phyloP scores from a whole-genome alignment of 2,888 invertebrate species.

The Halictus quadricinctus region DNA sequence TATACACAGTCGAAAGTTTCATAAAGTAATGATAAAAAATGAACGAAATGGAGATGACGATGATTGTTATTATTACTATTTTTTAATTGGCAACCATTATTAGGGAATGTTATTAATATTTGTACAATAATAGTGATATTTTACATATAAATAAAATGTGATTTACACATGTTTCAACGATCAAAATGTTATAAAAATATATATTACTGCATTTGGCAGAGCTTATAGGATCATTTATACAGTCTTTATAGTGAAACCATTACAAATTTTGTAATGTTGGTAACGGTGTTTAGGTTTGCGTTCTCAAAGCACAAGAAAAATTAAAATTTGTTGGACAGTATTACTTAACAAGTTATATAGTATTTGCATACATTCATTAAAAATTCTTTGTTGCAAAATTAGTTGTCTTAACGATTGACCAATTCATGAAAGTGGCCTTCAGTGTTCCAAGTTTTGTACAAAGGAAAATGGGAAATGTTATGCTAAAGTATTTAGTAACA shows the following conservation, averaged over 20 bases:
- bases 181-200: no score
- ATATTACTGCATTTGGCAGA: no score
- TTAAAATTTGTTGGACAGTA: background rate
- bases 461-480: constrained; percentile 1
- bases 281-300: no score
- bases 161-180: no score
- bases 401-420: background rate
- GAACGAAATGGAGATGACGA: background rate
- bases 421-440: background rate
- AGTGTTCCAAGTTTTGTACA: background rate
- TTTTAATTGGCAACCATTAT: background rate
- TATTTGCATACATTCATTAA: background rate
- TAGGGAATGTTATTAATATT: background rate
- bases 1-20: background rate
- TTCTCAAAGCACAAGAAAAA: background rate
- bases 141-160: background rate
- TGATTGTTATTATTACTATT: background rate
- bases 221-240: no score
- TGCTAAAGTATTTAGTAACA: constrained; percentile 24
- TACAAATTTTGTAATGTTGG: no score
- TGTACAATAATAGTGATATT: no score
- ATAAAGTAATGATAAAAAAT: background rate
- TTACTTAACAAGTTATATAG: no score
- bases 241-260: no score
- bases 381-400: background rate